Evolutionary conservation across 2,113 vertebrate genomes (phyloP).

Genomic region (Morone chrysops): DNA sequence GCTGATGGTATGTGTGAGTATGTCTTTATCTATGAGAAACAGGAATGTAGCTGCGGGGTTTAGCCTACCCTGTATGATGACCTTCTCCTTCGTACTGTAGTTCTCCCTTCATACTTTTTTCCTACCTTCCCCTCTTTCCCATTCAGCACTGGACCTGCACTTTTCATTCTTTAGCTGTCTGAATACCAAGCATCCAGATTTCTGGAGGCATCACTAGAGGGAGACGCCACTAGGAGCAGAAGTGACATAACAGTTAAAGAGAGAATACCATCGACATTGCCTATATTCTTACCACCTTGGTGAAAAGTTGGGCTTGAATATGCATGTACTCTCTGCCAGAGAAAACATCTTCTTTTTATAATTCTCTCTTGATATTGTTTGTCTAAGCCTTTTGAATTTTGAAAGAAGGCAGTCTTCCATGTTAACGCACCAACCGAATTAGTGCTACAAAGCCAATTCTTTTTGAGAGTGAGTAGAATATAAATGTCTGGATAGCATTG

Average conservation of each 20-base stretch:
- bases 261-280: background rate
- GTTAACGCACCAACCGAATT: conserved; percentile 56
- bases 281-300: background rate
- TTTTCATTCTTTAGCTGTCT: conserved; percentile 27
- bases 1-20: conserved; percentile 21
- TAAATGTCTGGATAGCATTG: conserved; percentile 43
- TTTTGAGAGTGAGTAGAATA: conserved; percentile 43
- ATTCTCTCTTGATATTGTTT: conserved; percentile 58
- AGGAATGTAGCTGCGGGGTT: conserved; percentile 64
- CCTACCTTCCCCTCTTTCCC: background rate
- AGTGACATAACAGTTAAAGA: conserved; percentile 25
- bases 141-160: conserved; percentile 25
- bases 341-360: conserved; percentile 28
- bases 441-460: conserved; percentile 57
- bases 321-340: background rate
- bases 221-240: conserved; percentile 33
- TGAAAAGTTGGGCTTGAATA: conserved; percentile 19
- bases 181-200: conserved; percentile 54
- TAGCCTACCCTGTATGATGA: conserved; percentile 29
- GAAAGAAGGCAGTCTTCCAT: conserved; percentile 48
- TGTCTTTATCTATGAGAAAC: conserved; percentile 72
- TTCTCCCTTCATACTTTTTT: conserved; percentile 7
- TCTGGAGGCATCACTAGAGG: conserved; percentile 58
- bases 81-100: conserved; percentile 29
- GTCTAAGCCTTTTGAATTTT: conserved; percentile 53